Evolutionary conservation across 2,113 vertebrate genomes (phyloP), one percentile per base, ranked within the genome.

Genomic region (Sclerurus mexicanus): DNA sequence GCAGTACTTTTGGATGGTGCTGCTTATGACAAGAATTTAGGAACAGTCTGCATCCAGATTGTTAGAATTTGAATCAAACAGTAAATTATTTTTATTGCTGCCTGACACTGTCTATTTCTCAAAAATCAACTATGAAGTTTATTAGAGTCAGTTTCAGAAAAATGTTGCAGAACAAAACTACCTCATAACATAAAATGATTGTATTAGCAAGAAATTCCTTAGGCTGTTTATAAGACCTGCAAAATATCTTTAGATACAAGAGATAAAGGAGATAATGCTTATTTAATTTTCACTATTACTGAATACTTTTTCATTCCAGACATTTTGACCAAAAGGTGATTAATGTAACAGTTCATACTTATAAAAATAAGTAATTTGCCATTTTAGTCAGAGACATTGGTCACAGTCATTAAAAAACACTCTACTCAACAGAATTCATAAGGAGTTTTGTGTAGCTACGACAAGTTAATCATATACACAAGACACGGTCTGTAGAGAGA

Each of bases 111-210:
- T 56, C 78, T 95, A 74, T 93, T 97, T 95, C 74, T 95, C 53
- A 96, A 96, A 91, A 79, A 75, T 72, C 74, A 91, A 22, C 40
- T 71, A 87, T 73, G 79, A 89, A 58, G 15, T 91, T 95, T 88
- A 96, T 97, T 97, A 94, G 60, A 96, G 90, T 94, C 79, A 94
- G 52, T 33, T 95, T 90, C 63, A 75, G 85, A 97, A 84, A 74
- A 96, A 95, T 90, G 63, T 47, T 95, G 14, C 63, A 60, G 68
- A 89, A 78, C 24, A 86, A 55, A 93, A 77, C 21, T 77, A 95
- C 40, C 64, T 96, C 96, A 97, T n/a, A 79, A 42, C 19, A 89
- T 58, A 87, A 94, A 89, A 96, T 90, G 56, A 75, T 86, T 90
- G 14, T 37, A 69, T 85, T 84, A 72, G 22, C 24, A 89, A 35